phyloP scores from a whole-genome alignment of 2,113 vertebrate genomes.

The Rhynchopsitta pachyrhyncha region DNA sequence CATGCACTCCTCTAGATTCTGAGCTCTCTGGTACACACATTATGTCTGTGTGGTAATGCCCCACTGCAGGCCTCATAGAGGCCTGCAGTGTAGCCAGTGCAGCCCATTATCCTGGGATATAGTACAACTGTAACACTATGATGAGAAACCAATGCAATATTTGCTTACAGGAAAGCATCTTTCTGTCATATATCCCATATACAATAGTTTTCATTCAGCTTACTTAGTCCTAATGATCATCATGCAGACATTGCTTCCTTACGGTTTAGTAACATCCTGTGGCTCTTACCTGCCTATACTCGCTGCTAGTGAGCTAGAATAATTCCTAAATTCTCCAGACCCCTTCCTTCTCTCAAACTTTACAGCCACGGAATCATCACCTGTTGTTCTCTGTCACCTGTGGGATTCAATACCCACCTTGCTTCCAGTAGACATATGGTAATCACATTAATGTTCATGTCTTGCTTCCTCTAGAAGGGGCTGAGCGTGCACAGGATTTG shows the following conservation, averaged over 20 bases:
- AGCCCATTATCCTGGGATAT: neutral
- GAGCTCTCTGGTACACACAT: neutral
- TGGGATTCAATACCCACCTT: neutral
- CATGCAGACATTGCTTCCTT: neutral
- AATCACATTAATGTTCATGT: neutral
- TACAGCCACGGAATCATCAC: neutral
- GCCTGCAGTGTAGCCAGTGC: neutral
- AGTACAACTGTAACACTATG: neutral
- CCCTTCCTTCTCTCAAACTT: neutral
- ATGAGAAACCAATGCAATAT: fast-evolving
- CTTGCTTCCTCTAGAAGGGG: neutral
- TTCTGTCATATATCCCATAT: neutral
- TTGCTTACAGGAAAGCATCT: neutral
- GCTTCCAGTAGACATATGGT: neutral
- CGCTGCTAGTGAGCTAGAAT: neutral
- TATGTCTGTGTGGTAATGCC: neutral
- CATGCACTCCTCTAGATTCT: neutral
- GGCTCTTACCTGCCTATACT: neutral
- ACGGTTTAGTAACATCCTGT: neutral
- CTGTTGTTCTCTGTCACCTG: neutral
- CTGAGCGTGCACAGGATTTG: neutral
- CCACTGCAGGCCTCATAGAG: neutral
- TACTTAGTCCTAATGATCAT: neutral
- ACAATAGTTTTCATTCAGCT: neutral
- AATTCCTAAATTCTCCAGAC: neutral